Conservation (phyloP, 2,797 vertebrate genomes). For the Myripristis jacobus region DNA sequence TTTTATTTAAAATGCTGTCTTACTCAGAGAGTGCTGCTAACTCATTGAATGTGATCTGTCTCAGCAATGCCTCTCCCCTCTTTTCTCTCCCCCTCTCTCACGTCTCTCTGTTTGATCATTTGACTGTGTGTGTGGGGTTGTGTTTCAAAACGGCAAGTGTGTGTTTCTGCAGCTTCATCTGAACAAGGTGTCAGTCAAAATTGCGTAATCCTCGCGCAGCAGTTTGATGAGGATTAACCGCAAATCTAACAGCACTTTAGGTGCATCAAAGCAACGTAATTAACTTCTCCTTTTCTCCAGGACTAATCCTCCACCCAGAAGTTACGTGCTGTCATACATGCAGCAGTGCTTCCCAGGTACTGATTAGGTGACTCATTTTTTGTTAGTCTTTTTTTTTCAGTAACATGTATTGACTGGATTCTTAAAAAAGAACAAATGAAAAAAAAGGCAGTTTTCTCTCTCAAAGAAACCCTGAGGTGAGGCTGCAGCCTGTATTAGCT, state of each 20-base stretch:
- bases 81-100: constrained; percentile 21
- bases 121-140: constrained; percentile 29
- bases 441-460: constrained; percentile 6
- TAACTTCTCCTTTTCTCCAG: constrained; percentile 65
- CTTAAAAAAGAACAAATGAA: not conserved
- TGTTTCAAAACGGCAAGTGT: constrained; percentile 23
- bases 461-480: constrained; percentile 27
- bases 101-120: constrained; percentile 57
- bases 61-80: constrained; percentile 45
- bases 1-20: constrained; percentile 80
- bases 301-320: constrained; percentile 63
- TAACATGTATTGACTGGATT: constrained; percentile 1
- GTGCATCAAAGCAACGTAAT: constrained; percentile 66
- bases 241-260: constrained; percentile 66
- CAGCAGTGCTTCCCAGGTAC: constrained; percentile 36
- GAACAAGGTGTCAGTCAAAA: constrained; percentile 63
- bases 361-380: constrained; percentile 42
- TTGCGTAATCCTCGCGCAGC: constrained; percentile 60
- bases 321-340: constrained; percentile 21
- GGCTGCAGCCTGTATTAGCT: constrained; percentile 40
- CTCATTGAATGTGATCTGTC: constrained; percentile 72
- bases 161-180: constrained; percentile 59
- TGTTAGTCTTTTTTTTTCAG: constrained; percentile 18
- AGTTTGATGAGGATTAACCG: constrained; percentile 67
- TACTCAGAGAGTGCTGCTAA: constrained; percentile 69